Conservation (phyloP, 2,888 invertebrate genomes). For the Lasius platythorax region DNA sequence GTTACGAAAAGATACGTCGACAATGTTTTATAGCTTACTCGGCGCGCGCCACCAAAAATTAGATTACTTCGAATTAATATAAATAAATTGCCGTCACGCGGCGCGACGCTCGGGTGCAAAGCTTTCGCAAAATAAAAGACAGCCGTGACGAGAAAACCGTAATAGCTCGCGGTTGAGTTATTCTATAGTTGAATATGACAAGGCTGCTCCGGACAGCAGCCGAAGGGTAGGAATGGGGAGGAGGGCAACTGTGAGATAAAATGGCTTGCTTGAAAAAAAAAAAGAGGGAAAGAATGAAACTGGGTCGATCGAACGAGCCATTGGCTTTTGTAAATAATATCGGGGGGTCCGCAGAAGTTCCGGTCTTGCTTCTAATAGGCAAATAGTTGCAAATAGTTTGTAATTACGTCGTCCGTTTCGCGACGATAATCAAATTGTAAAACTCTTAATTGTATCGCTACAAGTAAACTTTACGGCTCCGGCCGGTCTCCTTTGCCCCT, state of each 20-base stretch:
- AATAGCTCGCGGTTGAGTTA: slow-evolving; percentile 54
- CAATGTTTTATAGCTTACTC: slow-evolving; percentile 26
- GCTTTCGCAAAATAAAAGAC: slow-evolving; percentile 48
- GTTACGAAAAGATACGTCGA: slow-evolving; percentile 17
- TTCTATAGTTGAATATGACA: slow-evolving; percentile 54
- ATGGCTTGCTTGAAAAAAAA: slow-evolving; percentile 38
- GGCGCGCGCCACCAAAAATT: slow-evolving; percentile 19
- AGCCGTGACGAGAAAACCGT: slow-evolving; percentile 45
- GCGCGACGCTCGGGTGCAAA: slow-evolving; percentile 17
- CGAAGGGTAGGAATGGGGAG: background rate
- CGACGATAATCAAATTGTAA: slow-evolving; percentile 69
- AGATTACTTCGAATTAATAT: slow-evolving; percentile 46
- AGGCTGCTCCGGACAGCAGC: slow-evolving; percentile 48
- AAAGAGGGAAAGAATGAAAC: background rate
- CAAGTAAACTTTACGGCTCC: background rate
- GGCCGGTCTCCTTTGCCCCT: background rate
- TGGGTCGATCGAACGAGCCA: slow-evolving; percentile 46
- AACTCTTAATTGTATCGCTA: slow-evolving; percentile 63
- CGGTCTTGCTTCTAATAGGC: slow-evolving; percentile 28
- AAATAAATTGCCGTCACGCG: slow-evolving; percentile 46
- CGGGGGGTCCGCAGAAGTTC: slow-evolving; percentile 6
- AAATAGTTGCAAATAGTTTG: slow-evolving; percentile 32
- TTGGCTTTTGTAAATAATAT: slow-evolving; percentile 52
- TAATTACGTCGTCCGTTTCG: slow-evolving; percentile 25
- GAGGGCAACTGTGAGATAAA: slow-evolving; percentile 45